Evolutionary conservation across 2,888 invertebrate species (phyloP).

Genomic region (Ormyrus pomaceus): DNA sequence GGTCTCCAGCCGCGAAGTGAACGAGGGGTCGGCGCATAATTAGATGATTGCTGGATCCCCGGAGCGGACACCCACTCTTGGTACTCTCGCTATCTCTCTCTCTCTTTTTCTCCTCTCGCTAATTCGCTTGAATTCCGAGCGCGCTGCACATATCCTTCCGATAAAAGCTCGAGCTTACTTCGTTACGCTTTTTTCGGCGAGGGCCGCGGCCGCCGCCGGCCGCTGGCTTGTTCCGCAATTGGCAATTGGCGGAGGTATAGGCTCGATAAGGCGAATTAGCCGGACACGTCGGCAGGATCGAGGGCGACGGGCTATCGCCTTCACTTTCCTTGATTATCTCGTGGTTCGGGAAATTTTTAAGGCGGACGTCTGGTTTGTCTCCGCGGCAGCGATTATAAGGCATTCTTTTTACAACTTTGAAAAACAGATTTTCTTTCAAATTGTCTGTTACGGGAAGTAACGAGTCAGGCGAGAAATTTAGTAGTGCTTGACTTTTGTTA

Average conservation of each 20-base stretch:
- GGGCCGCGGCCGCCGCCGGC: no score
- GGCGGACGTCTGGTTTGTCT: no score
- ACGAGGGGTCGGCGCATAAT: slow-evolving; percentile 51
- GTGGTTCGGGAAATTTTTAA: not conserved
- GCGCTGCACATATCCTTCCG: not conserved
- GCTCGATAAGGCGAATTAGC: slow-evolving; percentile 33
- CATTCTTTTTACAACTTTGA: no score
- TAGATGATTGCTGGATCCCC: slow-evolving; percentile 56
- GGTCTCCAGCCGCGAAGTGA: slow-evolving; percentile 52
- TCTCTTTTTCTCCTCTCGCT: not conserved
- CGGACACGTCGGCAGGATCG: not conserved
- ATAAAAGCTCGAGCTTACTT: slow-evolving; percentile 16
- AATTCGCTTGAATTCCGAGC: slow-evolving; percentile 51
- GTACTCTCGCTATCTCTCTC: no score
- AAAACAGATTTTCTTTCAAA: no score
- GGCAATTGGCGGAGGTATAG: slow-evolving; percentile 36
- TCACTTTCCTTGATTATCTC: not conserved
- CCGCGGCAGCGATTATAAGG: no score
- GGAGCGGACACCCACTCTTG: slow-evolving; percentile 23
- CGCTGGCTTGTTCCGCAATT: slow-evolving; percentile 4
- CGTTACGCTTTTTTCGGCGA: slow-evolving; percentile 19
- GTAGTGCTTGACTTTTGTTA: not conserved
- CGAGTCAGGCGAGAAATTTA: not conserved
- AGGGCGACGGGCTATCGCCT: not conserved
- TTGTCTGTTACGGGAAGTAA: no score